Conservation (phyloP, 2,113 vertebrate species). For the Sinocyclocheilus maitianheensis region DNA sequence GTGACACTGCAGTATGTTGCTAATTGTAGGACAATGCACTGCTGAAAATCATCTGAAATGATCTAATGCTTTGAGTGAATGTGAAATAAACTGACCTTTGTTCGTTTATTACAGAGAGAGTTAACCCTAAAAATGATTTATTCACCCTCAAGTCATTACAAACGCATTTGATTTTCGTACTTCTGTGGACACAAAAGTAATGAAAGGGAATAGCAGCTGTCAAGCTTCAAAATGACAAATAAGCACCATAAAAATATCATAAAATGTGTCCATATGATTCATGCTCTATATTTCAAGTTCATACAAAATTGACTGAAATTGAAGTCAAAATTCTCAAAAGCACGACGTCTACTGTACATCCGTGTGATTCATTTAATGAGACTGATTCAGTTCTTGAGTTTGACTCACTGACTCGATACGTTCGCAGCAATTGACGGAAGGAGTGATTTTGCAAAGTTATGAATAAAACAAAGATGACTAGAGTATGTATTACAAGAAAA, state of each 20-base stretch:
- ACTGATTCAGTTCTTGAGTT: too few species aligned
- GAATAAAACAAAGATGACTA: too few species aligned
- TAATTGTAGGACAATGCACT: neutral
- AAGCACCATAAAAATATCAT: neutral
- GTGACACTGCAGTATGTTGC: neutral
- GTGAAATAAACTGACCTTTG: slow-evolving; percentile 12
- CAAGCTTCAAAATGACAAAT: slow-evolving; percentile 2
- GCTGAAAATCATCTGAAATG: neutral
- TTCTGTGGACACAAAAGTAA: neutral
- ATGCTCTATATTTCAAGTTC: neutral
- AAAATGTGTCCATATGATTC: neutral
- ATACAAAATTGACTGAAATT: neutral
- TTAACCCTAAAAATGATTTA: neutral
- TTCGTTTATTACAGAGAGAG: neutral
- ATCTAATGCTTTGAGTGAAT: neutral
- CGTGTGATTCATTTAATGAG: too few species aligned
- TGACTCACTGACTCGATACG: too few species aligned
- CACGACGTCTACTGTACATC: neutral
- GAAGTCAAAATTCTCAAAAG: neutral
- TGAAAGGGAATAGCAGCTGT: neutral
- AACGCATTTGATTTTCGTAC: neutral
- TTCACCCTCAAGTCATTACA: neutral
- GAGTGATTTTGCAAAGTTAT: too few species aligned
- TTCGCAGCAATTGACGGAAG: too few species aligned
- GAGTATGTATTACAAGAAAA: too few species aligned